These are phyloP conservation scores for Scolopax rusticola DNA, from an alignment of 2,797 vertebrate genomes.

Conservation along the genomic window DNA sequence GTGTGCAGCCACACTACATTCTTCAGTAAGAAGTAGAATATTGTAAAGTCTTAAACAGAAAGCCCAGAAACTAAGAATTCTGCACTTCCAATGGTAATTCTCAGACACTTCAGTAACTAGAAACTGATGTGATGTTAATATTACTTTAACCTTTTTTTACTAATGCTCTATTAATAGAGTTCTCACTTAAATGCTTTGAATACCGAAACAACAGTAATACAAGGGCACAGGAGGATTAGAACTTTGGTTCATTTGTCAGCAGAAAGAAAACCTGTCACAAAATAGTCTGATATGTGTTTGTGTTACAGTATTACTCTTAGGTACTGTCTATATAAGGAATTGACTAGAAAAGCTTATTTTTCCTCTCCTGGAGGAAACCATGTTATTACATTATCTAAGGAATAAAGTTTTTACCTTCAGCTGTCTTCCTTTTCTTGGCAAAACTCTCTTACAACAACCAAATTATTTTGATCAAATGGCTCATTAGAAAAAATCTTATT, in stretches of 20 bases:
- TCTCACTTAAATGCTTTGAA: not conserved
- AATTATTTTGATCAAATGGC: conserved; percentile 8
- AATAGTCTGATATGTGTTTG: not conserved
- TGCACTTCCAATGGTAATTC: not conserved
- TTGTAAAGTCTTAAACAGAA: not conserved
- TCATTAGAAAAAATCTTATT: conserved; percentile 17
- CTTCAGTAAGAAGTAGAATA: not conserved
- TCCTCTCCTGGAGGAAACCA: not conserved
- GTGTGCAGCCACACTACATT: not conserved
- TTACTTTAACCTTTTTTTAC: not conserved
- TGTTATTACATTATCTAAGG: not conserved
- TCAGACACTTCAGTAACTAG: not conserved
- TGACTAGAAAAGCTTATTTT: not conserved
- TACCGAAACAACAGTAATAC: not conserved
- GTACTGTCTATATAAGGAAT: not conserved
- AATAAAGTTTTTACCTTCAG: not conserved
- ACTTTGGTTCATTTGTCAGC: not conserved
- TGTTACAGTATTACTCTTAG: not conserved
- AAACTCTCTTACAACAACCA: not conserved
- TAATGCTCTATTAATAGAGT: not conserved
- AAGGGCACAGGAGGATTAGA: not conserved
- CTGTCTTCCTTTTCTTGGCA: not conserved
- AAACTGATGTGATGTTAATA: not conserved
- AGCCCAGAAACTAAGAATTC: not conserved
- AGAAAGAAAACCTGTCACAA: not conserved